Evolutionary conservation across 2,797 vertebrate species (phyloP).

Genomic region (Lagorchestes hirsutus): DNA sequence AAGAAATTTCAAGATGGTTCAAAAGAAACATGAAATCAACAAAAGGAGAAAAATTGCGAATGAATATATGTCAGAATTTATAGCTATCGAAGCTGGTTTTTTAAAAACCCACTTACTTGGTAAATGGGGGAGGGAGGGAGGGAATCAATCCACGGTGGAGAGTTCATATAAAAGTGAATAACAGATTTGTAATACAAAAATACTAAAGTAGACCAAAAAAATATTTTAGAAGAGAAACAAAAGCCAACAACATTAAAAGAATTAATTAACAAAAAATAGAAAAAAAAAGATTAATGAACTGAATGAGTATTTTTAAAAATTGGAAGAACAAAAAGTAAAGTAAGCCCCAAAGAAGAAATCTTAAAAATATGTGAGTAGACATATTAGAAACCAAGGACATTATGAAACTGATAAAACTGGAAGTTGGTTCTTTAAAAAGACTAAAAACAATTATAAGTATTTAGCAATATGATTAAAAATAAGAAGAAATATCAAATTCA

Average conservation of each 20-base stretch:
- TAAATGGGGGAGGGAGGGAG: too few relatives aligned
- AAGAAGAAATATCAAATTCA: neutral
- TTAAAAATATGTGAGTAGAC: too few relatives aligned
- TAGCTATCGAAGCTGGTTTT: neutral
- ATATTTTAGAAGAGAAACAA: neutral
- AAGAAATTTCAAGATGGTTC: neutral
- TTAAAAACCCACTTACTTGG: neutral
- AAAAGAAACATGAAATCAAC: neutral
- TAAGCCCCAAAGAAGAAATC: neutral
- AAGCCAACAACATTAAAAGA: neutral
- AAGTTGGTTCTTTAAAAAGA: too few relatives aligned
- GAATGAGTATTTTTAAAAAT: neutral
- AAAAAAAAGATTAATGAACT: neutral
- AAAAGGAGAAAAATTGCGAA: neutral
- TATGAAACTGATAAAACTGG: too few relatives aligned
- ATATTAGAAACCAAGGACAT: too few relatives aligned
- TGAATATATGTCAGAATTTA: neutral
- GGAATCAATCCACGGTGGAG: neutral
- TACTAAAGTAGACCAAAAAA: neutral
- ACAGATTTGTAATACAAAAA: neutral
- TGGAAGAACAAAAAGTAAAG: neutral
- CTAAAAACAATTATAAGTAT: too few relatives aligned
- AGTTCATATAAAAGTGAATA: neutral
- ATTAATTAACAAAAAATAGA: neutral
- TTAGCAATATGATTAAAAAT: too few relatives aligned